Conservation (phyloP, 2,888 invertebrate genomes). For the Microctonus hyperodae region DNA sequence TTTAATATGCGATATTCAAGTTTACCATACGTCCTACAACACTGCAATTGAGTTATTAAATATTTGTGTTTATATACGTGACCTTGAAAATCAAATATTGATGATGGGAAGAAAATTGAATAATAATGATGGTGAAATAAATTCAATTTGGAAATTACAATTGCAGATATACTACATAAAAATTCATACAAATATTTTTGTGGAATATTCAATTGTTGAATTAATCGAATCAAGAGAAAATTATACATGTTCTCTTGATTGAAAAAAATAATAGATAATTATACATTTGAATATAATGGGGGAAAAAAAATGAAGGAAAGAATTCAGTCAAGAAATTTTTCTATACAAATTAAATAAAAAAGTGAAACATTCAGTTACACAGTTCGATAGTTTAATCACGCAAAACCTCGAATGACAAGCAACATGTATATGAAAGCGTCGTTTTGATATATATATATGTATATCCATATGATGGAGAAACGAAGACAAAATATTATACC, state of each 20-base stretch:
- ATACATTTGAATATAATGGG: no score
- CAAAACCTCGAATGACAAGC: conserved; percentile 58
- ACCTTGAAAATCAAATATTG: conserved; percentile 10
- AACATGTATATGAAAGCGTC: conserved; percentile 42
- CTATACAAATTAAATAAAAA: conserved; percentile 38
- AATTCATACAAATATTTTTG: no score
- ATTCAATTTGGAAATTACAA: no score
- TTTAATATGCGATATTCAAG: background rate
- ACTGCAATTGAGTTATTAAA: background rate
- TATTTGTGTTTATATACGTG: conserved; percentile 26
- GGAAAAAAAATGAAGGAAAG: no score
- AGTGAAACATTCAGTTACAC: conserved; percentile 48
- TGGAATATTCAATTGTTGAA: no score
- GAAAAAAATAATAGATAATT: no score
- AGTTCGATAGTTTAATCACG: conserved; percentile 55
- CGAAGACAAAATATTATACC: conserved; percentile 40
- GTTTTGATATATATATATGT: background rate
- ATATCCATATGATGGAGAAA: conserved; percentile 21
- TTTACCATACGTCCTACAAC: background rate
- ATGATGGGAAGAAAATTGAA: no score
- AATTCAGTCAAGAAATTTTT: no score
- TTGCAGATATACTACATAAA: no score
- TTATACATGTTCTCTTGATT: no score
- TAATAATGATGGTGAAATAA: no score
- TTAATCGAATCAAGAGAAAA: no score